Conservation (phyloP, 2,113 vertebrate species). For the Hyperopisus bebe region DNA sequence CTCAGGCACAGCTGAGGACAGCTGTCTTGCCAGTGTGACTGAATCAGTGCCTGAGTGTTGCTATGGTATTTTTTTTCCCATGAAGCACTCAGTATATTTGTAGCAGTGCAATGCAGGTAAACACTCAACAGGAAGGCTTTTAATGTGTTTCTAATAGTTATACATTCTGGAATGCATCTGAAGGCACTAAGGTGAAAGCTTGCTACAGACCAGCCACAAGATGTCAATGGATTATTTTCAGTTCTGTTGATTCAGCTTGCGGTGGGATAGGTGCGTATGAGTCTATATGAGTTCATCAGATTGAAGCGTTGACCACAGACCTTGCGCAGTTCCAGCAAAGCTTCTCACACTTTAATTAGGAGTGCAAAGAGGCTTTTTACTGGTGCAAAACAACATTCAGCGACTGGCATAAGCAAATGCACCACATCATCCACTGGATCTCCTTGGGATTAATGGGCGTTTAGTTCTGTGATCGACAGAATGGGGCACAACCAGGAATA, state of each 20-base stretch:
- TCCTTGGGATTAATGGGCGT: not conserved
- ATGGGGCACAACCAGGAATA: not conserved
- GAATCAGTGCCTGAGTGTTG: conserved; percentile 2
- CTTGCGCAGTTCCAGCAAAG: not conserved
- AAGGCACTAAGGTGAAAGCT: not conserved
- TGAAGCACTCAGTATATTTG: not conserved
- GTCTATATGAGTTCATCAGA: not conserved
- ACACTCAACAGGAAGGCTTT: not conserved
- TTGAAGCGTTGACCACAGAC: not conserved
- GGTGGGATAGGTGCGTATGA: not conserved
- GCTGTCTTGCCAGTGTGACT: not conserved
- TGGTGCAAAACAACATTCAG: not conserved
- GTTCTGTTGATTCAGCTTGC: not conserved
- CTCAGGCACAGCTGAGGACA: not conserved
- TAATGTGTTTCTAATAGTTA: not conserved
- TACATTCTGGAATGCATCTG: not conserved
- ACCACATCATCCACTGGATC: not conserved
- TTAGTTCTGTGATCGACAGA: not conserved
- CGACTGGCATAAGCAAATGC: not conserved
- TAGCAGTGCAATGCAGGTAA: not conserved
- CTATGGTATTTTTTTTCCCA: not conserved
- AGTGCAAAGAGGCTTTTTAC: not conserved
- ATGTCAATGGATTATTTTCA: not conserved
- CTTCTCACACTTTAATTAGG: not conserved
- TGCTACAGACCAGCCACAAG: not conserved